Evolutionary conservation across 1,140 invertebrate species (phyloP).

Genomic region (Sesamia nonagrioides): DNA sequence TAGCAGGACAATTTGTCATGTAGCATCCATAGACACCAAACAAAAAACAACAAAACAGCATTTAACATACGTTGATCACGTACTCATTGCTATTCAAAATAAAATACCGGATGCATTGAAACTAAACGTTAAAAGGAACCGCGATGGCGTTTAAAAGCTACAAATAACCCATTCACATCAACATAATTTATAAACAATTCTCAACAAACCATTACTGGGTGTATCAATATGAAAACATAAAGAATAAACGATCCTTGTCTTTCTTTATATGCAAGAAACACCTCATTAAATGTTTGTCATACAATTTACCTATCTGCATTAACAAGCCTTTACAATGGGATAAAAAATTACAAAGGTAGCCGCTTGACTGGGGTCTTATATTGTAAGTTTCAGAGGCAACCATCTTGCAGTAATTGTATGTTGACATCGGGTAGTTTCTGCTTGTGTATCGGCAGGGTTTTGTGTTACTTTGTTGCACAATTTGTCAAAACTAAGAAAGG

Average conservation of each 20-base stretch:
- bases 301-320: constrained; percentile 67
- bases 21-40: constrained; percentile 16
- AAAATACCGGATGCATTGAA: constrained; percentile 59
- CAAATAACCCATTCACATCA: constrained; percentile 60
- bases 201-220: constrained; percentile 53
- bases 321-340: constrained; percentile 68
- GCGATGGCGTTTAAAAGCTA: constrained; percentile 59
- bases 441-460: not conserved
- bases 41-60: constrained; percentile 32
- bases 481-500: not conserved
- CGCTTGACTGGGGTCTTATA: constrained; percentile 43
- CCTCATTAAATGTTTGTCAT: constrained; percentile 72
- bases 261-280: constrained; percentile 66
- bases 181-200: constrained; percentile 69
- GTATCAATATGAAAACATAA: constrained; percentile 58
- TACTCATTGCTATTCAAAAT: constrained; percentile 63
- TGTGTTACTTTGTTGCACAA: constrained; percentile 4
- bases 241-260: constrained; percentile 54
- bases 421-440: constrained; percentile 3
- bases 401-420: constrained; percentile 30
- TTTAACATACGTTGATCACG: constrained; percentile 52
- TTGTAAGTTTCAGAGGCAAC: constrained; percentile 36
- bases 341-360: constrained; percentile 69
- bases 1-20: constrained; percentile 23
- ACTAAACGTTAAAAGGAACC: constrained; percentile 48